phyloP scores from a whole-genome alignment of 1,140 invertebrate genomes.

The Eriosoma lanigerum region DNA sequence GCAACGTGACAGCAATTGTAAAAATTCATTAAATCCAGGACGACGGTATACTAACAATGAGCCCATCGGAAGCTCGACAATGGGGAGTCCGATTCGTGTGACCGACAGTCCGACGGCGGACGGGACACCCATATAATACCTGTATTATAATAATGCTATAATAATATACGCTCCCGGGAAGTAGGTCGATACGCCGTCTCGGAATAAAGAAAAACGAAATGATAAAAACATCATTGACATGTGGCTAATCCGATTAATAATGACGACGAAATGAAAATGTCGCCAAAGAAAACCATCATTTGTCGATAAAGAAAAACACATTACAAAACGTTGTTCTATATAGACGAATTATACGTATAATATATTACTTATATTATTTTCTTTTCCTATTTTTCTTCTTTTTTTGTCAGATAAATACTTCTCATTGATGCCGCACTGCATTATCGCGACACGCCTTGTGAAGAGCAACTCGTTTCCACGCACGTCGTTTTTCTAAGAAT shows the following conservation, averaged over 20 bases:
- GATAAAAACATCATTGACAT: background rate
- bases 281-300: constrained; percentile 14
- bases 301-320: constrained; percentile 6
- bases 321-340: background rate
- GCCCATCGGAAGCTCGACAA: constrained; percentile 10
- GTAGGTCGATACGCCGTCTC: constrained; percentile 37
- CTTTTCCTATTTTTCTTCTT: constrained; percentile 10
- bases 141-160: too few relatives aligned
- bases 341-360: background rate
- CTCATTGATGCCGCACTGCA: constrained; percentile 40
- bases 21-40: constrained; percentile 34
- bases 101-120: constrained; percentile 8
- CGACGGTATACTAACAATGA: constrained; percentile 28
- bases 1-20: constrained; percentile 42
- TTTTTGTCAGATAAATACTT: constrained; percentile 40
- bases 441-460: constrained; percentile 50
- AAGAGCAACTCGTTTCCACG: constrained; percentile 44
- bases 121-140: background rate
- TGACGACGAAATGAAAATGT: constrained; percentile 38
- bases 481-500: constrained; percentile 42
- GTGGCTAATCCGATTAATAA: constrained; percentile 34
- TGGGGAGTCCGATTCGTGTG: constrained; percentile 6
- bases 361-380: background rate
- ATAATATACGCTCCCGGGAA: background rate
- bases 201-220: background rate